Evolutionary conservation across 2,888 invertebrate genomes (phyloP).

Genomic region (Campoplex nolae): DNA sequence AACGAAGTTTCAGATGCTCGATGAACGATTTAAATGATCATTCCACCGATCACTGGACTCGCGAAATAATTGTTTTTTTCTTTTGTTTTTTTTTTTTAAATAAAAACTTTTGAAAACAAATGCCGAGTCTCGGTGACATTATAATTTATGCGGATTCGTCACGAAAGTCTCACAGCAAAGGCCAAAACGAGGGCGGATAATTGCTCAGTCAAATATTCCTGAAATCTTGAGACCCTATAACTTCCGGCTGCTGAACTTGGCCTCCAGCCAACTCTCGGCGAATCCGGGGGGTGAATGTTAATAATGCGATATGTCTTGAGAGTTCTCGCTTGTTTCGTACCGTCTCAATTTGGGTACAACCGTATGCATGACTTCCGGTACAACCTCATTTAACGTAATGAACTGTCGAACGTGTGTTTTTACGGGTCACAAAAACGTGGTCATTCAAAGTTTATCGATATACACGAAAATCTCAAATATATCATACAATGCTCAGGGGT

Average conservation of each 20-base stretch:
- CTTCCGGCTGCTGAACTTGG: conserved; percentile 52
- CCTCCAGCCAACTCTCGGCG: conserved; percentile 36
- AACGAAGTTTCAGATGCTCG: background rate
- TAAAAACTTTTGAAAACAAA: background rate
- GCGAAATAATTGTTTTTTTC: no score
- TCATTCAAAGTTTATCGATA: background rate
- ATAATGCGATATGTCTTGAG: conserved; percentile 45
- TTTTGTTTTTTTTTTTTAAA: no score
- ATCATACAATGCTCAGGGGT: background rate
- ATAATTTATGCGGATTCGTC: background rate
- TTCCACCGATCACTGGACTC: background rate
- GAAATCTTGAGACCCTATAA: conserved; percentile 4
- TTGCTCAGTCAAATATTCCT: conserved; percentile 27
- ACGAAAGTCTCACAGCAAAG: conserved; percentile 8
- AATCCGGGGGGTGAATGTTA: conserved; percentile 36
- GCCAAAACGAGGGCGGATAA: conserved; percentile 41
- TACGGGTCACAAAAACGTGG: conserved; percentile 11
- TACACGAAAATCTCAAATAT: background rate
- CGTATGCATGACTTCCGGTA: background rate
- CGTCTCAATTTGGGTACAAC: conserved; percentile 42
- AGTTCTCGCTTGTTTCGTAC: conserved; percentile 44
- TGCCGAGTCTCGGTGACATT: background rate
- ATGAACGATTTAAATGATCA: background rate
- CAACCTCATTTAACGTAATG: conserved; percentile 29
- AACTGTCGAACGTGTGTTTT: conserved; percentile 28